Percentiles rank a stretch among this genome's conserved stretches.
phyloP scores from a whole-genome alignment of 2,888 invertebrate genomes.

The Patella ulyssiponensis region DNA sequence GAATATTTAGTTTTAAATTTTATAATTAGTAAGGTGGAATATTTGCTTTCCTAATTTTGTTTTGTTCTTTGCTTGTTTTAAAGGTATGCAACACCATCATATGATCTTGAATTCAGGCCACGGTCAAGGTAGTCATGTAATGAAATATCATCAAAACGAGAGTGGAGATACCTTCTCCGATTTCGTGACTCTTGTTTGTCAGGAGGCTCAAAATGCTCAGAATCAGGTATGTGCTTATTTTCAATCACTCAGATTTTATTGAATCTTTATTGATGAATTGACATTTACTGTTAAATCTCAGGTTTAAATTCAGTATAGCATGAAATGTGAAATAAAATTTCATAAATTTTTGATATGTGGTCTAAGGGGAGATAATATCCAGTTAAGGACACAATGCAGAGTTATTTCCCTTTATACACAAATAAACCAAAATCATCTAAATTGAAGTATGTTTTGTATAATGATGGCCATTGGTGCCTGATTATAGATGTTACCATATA shows the following conservation, averaged over 20 bases:
- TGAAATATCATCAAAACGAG: constrained; percentile 81
- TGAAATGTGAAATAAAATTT: not conserved
- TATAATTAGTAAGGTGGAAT: constrained; percentile 39
- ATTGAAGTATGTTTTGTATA: no score
- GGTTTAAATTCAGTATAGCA: no score
- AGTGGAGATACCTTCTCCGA: constrained; percentile 90
- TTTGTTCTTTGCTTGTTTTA: not conserved
- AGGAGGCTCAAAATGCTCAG: constrained; percentile 79
- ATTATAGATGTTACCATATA: no score
- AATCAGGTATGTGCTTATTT: constrained; percentile 50
- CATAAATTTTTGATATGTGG: not conserved
- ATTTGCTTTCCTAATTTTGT: no score
- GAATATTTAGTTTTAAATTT: constrained; percentile 32
- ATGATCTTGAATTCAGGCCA: constrained; percentile 53
- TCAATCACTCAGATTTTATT: not conserved
- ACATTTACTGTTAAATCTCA: no score
- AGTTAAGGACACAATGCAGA: not conserved
- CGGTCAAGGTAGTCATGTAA: constrained; percentile 46
- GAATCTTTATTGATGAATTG: no score
- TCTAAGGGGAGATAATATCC: not conserved
- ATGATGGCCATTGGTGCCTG: no score
- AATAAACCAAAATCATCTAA: not conserved
- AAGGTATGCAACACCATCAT: constrained; percentile 47
- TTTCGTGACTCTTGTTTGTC: constrained; percentile 96
- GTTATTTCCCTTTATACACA: not conserved